A percentile compares a stretch with the other conserved stretches of the same genome.
Conservation (phyloP, 2,888 invertebrate species). For the Pardosa pseudoannulata region DNA sequence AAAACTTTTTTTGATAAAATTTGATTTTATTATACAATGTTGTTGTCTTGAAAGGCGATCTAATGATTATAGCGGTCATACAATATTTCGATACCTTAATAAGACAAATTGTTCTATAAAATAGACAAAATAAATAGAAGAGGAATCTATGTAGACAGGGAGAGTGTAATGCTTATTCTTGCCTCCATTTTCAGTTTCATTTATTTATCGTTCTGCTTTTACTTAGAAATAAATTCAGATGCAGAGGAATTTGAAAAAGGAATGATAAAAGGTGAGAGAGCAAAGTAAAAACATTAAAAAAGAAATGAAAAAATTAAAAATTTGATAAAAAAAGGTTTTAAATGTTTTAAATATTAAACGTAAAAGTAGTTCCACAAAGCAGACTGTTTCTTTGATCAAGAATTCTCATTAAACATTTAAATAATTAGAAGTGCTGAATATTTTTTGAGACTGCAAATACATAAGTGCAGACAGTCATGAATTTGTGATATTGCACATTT, state of each 20-base stretch:
- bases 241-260: neutral
- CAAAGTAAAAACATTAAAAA: constrained; percentile 8
- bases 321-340: constrained; percentile 2
- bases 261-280: no score
- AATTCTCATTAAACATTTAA: constrained; percentile 50
- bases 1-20: no score
- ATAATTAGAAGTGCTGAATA: neutral
- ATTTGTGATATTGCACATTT: no score
- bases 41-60: no score
- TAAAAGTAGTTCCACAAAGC: constrained; percentile 26
- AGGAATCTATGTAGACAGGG: neutral
- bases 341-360: constrained; percentile 28
- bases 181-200: constrained; percentile 1
- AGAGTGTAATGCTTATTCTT: neutral
- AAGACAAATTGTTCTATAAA: no score
- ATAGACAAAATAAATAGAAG: neutral
- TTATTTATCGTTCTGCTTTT: constrained; percentile 17
- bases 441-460: no score
- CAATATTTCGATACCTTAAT: no score
- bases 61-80: no score
- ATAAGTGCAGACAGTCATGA: no score
- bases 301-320: neutral
- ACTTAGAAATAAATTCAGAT: neutral
- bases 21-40: no score
- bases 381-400: constrained; percentile 36